Base-by-base conservation (phyloP, 2,888 invertebrate genomes). In the Ectobius pallidus region DNA sequence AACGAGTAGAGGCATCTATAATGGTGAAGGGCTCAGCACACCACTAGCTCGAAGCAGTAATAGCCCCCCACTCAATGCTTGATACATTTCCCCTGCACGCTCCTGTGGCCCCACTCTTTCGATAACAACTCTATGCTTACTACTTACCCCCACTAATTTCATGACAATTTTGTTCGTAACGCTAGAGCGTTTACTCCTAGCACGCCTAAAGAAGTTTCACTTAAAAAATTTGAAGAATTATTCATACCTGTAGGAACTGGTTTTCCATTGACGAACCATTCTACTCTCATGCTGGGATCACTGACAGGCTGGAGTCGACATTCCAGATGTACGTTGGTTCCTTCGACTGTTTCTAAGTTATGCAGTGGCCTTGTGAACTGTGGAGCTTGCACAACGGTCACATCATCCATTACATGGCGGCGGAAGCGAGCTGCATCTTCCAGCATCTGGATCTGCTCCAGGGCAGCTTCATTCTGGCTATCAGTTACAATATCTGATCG, bases 221-320 rank as follows among this genome's bases (percentile, higher is more conserved):
- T n/a, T n/a, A n/a, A n/a, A n/a, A n/a, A n/a, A n/a, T n/a, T n/a
- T n/a, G n/a, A n/a, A n/a, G n/a, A 34, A 34, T 34, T 34, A 55
- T 18, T 73, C 82, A 76, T 91, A 77, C 97, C 97, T 55, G 94
- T 93, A 81, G 93, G 94, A 1, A 99, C 90, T 0, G 97, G 95
- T 77, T 91, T 88, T 22, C 97, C 98, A 82, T 99, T 97, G 73
- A 95, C 95, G 82, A 95, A 94, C 99, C 99, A 99, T 77, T 96
- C 97, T 70, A 97, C 93, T 81, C 89, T 91, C 95, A 96, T 95
- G 6, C 91, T 90, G n/a, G 93, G 89, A 82, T 96, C 96, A 25
- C 95, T 95, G 62, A 96, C 93, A 1, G 96, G 96, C 81, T 95
- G 94, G 73, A 96, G 86, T 74, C 96, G 90, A 80, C 95, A 95